Conservation (phyloP, 2,888 invertebrate species). For the Congeria kusceri region DNA sequence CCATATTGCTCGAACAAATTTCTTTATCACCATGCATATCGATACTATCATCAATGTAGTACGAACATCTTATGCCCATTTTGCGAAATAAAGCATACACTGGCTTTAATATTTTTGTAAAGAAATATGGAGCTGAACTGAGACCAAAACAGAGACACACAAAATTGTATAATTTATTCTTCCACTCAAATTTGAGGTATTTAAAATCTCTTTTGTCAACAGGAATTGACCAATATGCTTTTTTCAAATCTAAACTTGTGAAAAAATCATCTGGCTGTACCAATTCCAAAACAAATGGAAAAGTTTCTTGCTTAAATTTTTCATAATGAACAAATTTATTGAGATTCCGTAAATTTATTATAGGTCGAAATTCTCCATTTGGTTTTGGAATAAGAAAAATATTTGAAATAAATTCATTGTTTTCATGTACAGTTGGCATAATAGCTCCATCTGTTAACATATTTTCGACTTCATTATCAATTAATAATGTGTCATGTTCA, state of each 20-base stretch:
- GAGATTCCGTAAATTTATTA: too few relatives aligned
- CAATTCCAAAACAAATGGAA: slow-evolving; percentile 24
- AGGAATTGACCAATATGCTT: slow-evolving; percentile 3
- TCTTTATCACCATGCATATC: slow-evolving; percentile 11
- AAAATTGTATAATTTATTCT: background rate
- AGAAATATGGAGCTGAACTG: background rate
- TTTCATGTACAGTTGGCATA: too few relatives aligned
- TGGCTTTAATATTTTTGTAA: background rate
- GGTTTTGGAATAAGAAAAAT: too few relatives aligned
- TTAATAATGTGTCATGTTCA: background rate
- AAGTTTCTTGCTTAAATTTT: slow-evolving; percentile 26
- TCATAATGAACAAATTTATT: slow-evolving; percentile 14
- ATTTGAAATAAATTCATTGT: too few relatives aligned
- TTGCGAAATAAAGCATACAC: slow-evolving; percentile 6
- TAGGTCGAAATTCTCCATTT: too few relatives aligned
- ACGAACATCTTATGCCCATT: slow-evolving; percentile 1
- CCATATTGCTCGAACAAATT: slow-evolving; percentile 17
- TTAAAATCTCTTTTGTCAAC: background rate
- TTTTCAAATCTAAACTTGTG: background rate
- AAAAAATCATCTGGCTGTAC: slow-evolving; percentile 8
- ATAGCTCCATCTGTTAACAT: too few relatives aligned
- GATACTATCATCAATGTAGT: slow-evolving; percentile 44
- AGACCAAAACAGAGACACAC: background rate
- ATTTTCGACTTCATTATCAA: background rate
- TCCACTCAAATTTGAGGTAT: background rate